Base-by-base conservation (phyloP, 2,113 vertebrate species). In the Hemibagrus wyckioides region DNA sequence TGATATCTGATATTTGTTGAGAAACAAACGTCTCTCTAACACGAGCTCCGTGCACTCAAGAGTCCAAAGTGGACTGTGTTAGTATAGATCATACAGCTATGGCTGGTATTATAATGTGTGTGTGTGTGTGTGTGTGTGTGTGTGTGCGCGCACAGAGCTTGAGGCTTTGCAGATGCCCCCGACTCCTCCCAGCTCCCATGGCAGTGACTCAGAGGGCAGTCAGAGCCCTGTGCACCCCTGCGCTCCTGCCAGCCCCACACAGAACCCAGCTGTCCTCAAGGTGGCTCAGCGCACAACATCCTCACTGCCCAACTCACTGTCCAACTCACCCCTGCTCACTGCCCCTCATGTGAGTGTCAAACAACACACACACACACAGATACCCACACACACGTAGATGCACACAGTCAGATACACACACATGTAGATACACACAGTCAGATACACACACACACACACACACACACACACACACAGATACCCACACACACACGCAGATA, bases 171-270 rank as follows among this genome's bases (percentile, higher is more conserved):
- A 97, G 89, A 94, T 99, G 93, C 98, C 98, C 1, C 98, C 98
- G 11, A 99, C 98, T 10, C 98, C 98, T 50, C 98, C 98, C 85
- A 99, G 98, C 92, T 99, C 97, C 91, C 97, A 98, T 9, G 96
- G 97, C 92, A 99, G 98, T 1, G 98, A 99, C 91, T 98, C 97
- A 0, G 98, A 99, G 92, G 97, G 98, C 88, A 96, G 97, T 86
- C 96, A 97, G 94, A 99, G 98, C 90, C 98, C 98, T 0, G 93
- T 93, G 54, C 96, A 97, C 15, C 96, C 97, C 1, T 94, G 97
- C 23, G 96, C 97, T 82, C 97, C 97, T 73, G 94, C 96, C 88
- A 96, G 97, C 93, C 96, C 97, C 0, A 56, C 95, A 50, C 94
- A 95, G 8, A 82, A 92, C 14, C 96, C 96, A 91, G 89, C 94